Base-by-base conservation (phyloP, 2,113 vertebrate genomes). In the Dipodomys stephensi region DNA sequence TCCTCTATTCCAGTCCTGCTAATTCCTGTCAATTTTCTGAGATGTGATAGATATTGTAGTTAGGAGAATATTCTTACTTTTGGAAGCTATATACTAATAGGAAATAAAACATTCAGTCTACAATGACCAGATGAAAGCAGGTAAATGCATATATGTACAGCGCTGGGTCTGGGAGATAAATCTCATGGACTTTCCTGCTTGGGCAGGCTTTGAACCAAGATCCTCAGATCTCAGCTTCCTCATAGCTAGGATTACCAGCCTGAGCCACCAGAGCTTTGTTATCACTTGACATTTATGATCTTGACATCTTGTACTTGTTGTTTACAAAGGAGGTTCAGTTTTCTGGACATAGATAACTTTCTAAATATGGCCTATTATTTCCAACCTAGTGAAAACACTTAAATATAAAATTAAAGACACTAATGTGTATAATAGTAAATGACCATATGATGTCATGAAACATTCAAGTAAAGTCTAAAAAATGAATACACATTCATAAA, bases 321-420 rank as follows among this genome's bases (percentile, higher is more conserved):
- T 84, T 84, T 62, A 69, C 67, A 68, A 89, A 94, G 62, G 12
- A 82, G 57, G 25, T 25, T 83, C 13, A 6, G 74, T 68, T 93
- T 91, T 92, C 82, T 87, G 79, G 79, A 81, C 92, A 69, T 9
- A 1, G 46, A 28, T 65, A 57, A 49, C 18, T 92, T 90, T 88
- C 68, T 76, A 87, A 79, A 83, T 67, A 72, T 19, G 69, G n/a
- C 13, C 60, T 10, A 6, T 78, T 67, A 77, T 7, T 77, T 80
- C 6, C 35, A 78, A 35, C 9, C 19, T 92, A 30, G 6, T 25
- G 11, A 44, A 53, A 30, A 53, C 20, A 68, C 81, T 69, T 80
- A 93, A 57, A 87, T 30, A 73, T 44, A 82, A 0, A 13, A 32
- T 79, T 79, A 32, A 18, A 44, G 46, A 49, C 23, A 64, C 7